Conservation (phyloP, 2,888 invertebrate species). For the Eutolmus rufibarbis region DNA sequence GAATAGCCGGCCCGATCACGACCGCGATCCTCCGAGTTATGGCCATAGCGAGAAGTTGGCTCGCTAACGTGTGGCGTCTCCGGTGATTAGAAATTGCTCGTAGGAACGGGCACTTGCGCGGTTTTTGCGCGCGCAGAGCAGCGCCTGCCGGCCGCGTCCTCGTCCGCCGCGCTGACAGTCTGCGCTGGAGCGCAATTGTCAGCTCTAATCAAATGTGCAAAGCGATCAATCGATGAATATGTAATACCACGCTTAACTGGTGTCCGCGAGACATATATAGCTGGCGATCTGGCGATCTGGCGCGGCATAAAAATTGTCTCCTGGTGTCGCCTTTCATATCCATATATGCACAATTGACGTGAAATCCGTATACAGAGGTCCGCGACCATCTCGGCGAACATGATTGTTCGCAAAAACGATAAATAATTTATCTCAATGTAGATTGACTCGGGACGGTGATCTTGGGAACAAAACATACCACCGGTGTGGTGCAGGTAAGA, state of each 20-base stretch:
- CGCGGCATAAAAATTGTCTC: constrained; percentile 40
- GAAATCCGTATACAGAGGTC: constrained; percentile 42
- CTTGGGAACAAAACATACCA: constrained; percentile 30
- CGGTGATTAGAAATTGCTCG: constrained; percentile 48
- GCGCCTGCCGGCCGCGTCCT: neutral
- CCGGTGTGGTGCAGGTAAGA: constrained; percentile 13
- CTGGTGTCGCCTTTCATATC: constrained; percentile 51
- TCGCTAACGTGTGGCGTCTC: constrained; percentile 50
- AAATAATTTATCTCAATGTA: constrained; percentile 45
- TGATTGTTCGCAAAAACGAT: constrained; percentile 42
- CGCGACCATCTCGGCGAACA: constrained; percentile 25
- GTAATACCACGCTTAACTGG: constrained; percentile 33
- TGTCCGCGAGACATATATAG: constrained; percentile 28
- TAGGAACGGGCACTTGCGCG: constrained; percentile 47
- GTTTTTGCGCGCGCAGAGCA: constrained; percentile 45
- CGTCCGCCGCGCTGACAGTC: constrained; percentile 46
- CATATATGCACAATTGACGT: constrained; percentile 50
- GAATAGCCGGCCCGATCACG: neutral
- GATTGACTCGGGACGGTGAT: constrained; percentile 22
- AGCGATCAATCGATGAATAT: constrained; percentile 41
- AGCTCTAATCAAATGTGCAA: constrained; percentile 42
- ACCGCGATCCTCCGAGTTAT: constrained; percentile 4
- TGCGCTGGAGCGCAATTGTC: constrained; percentile 48
- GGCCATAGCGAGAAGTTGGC: constrained; percentile 5
- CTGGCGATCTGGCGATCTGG: neutral